Evolutionary conservation across 2,888 invertebrate genomes (phyloP).

Genomic region (Limnephilus auricula): DNA sequence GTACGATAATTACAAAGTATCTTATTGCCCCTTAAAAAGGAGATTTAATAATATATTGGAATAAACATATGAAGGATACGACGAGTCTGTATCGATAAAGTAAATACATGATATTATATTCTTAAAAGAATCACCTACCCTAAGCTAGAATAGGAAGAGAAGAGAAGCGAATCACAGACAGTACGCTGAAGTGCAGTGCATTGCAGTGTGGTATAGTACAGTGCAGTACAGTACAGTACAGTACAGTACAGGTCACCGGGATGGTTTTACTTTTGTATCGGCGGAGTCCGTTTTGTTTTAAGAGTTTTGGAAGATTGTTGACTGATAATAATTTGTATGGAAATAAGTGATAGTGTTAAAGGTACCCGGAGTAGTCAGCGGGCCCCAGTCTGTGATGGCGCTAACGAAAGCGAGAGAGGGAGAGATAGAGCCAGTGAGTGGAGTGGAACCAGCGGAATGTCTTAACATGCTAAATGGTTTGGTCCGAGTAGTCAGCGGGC

Average conservation of each 20-base stretch:
- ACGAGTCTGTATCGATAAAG: conserved; percentile 66
- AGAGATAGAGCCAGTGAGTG: not conserved
- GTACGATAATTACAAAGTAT: conserved; percentile 63
- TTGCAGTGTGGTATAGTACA: not conserved
- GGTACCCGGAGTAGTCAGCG: conserved; percentile 17
- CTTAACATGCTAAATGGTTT: conserved; percentile 39
- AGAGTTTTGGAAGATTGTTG: conserved; percentile 48
- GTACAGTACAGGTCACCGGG: conserved; percentile 25
- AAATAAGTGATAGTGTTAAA: conserved; percentile 46
- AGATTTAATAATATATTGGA: conserved; percentile 66
- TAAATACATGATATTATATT: conserved; percentile 66
- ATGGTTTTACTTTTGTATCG: conserved; percentile 38
- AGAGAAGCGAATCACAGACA: conserved; percentile 39
- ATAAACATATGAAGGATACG: conserved; percentile 66
- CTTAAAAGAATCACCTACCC: conserved; percentile 64
- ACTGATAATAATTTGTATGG: conserved; percentile 53
- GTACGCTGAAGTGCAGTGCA: conserved; percentile 25
- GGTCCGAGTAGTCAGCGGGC: conserved; percentile 54
- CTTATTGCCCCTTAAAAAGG: conserved; percentile 66
- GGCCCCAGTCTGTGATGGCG: conserved; percentile 23
- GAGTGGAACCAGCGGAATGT: conserved; percentile 20
- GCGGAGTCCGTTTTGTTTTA: conserved; percentile 47
- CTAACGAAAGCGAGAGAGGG: not conserved
- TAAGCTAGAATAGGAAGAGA: conserved; percentile 59
- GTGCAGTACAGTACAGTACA: conserved; percentile 12